These are phyloP conservation scores for Schlechtendalia chinensis DNA, from an alignment of 1,140 invertebrate genomes.

Conservation along the genomic window DNA sequence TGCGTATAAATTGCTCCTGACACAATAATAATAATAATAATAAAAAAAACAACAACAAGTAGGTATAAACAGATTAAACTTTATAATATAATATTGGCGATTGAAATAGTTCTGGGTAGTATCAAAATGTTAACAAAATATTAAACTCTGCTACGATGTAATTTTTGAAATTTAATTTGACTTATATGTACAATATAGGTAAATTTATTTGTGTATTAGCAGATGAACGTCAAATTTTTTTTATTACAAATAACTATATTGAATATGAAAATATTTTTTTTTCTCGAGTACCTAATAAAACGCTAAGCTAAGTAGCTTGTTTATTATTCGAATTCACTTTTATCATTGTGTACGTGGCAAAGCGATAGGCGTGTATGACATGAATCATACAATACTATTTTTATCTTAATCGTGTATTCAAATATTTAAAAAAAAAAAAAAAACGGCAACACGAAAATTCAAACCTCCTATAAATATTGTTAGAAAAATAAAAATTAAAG, in stretches of 20 bases:
- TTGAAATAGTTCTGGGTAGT: too few species aligned
- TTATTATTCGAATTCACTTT: constrained; percentile 3
- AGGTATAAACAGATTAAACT: too few species aligned
- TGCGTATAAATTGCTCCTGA: too few species aligned
- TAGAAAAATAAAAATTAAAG: not conserved
- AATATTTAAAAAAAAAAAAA: constrained; percentile 3
- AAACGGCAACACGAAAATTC: not conserved
- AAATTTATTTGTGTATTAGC: not conserved
- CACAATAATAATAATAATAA: too few species aligned
- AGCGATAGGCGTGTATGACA: not conserved
- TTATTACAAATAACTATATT: not conserved
- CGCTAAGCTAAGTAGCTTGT: not conserved
- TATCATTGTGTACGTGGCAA: constrained; percentile 25
- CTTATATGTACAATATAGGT: too few species aligned
- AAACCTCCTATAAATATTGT: not conserved
- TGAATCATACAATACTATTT: not conserved
- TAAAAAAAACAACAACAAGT: too few species aligned
- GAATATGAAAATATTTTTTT: not conserved
- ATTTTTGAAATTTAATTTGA: not conserved
- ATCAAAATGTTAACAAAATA: too few species aligned
- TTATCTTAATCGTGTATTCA: not conserved
- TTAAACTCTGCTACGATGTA: not conserved
- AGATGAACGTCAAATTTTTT: not conserved
- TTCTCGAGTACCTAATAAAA: not conserved
- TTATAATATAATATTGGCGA: too few species aligned